Evolutionary conservation across 2,888 invertebrate genomes (phyloP), one percentile per base, ranked within the genome.

Genomic region (Andrena praecox): DNA sequence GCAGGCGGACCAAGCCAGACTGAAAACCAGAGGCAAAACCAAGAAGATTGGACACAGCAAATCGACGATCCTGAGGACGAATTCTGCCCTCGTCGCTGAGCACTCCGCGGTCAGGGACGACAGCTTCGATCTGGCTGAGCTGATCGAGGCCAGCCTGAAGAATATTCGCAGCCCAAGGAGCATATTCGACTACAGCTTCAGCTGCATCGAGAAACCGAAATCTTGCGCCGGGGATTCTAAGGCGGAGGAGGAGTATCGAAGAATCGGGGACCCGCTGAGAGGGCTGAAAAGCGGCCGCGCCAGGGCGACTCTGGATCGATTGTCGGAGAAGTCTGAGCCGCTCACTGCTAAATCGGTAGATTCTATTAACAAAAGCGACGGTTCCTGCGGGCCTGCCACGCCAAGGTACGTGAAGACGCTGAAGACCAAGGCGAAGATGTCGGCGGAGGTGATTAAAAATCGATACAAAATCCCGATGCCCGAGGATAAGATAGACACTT

Each of bases 101-200:
- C 20, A 42, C 12, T 75, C 59, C 1, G 3, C 20, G 1, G 16
- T 77, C 6, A 80, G 42, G 33, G 70, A 84, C 50, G 63, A 73
- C 50, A 75, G 75, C 16, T 80, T 84, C 29, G 80, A 85, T 10
- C 56, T 89, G 16, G 80, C 86, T 6, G 84, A 89, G 31, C 20
- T 88, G 24, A 87, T 88, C 4, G 84, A 89, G 48, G 84, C 85
- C 2, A 89, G 84, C 27, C 62, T 87, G 7, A 84, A 84, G 10
- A 89, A 85, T 2, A 81, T 84, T 12, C 84, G 80, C 3, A 85
- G 82, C 48, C 82, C 87, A 0, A 80, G 82, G 24, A 84, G 75
- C 27, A 85, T 87, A 56, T 89, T 90, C 59, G 76, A 87, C 66
- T 77, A 76, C 20, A 74, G 69, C 20, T 89, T 85, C 20, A 82